Evolutionary conservation across 30 jellyfish, hydroid and myxozoan species (phyloP).

Genomic region (Turritopsis dohrnii): DNA sequence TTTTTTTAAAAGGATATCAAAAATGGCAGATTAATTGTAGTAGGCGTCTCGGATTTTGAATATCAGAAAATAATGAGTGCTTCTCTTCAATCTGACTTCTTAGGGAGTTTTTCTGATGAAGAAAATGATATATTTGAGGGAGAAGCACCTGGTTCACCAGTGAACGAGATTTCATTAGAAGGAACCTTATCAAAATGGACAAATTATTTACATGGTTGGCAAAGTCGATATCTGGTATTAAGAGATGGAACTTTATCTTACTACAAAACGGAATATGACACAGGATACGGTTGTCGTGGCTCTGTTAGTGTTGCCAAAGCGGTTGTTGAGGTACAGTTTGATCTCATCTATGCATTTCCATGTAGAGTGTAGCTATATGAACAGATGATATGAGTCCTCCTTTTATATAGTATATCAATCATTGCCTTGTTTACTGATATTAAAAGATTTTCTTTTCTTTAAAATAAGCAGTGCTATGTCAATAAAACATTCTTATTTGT

Average conservation of each 20-base stretch:
- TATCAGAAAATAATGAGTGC: constrained; percentile 33
- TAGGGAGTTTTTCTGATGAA: constrained; percentile 36
- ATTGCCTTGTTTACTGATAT: no score
- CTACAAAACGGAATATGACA: constrained; percentile 83
- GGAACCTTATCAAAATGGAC: constrained; percentile 98
- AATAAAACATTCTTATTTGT: no score
- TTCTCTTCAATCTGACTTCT: constrained; percentile 32
- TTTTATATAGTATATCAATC: no score
- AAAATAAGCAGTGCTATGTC: no score
- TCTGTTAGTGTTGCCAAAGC: constrained; percentile 89
- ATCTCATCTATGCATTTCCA: background rate
- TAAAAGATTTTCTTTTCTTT: no score
- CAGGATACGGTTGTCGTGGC: constrained; percentile 94
- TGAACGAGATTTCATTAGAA: constrained; percentile 41
- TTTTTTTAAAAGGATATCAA: background rate
- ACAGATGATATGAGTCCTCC: no score
- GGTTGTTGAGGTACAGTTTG: constrained; percentile 45
- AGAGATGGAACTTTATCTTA: constrained; percentile 78
- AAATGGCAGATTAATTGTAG: background rate
- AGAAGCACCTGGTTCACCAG: constrained; percentile 23
- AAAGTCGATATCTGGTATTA: constrained; percentile 71
- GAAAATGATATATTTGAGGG: constrained; percentile 37
- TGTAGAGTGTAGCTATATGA: no score
- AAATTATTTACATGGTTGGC: constrained; percentile 98
- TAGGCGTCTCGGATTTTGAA: background rate